Evolutionary conservation across 2,888 invertebrate species (phyloP), one percentile per base, ranked within the genome.

Genomic region (Morpho deidamia): DNA sequence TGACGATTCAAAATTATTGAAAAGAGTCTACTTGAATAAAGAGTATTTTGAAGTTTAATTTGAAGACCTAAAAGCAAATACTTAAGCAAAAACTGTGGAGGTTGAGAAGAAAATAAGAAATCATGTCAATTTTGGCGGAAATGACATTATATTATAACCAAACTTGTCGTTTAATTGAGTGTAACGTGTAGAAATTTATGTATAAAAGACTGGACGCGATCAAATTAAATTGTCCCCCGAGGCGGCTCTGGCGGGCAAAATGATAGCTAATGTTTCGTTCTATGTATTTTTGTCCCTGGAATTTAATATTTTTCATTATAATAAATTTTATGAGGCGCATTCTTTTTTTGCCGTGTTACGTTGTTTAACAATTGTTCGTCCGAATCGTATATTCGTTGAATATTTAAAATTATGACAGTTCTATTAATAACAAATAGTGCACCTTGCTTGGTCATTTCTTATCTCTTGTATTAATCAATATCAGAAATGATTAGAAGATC

Each of bases 301-400:
- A 84, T 85, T 83, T 84, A 79, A 85, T 83, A 83, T 82, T 83
- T 84, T 83, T 74, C 83, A 81, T 83, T 79, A 81, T 71, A 74
- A 71, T 23, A 71, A 78, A 75, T 80, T 83, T 84, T 81, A 83
- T 78, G 82, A 71, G 72, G 61, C 70, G 64, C 72, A 74, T 72
- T 83, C 81, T 84, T 83, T 81, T 81, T 72, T 53, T 54, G 51
- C 65, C 70, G 69, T 76, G 80, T 83, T 84, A 81, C 81, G 81
- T 76, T 82, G 76, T 81, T 83, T 79, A 84, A 80, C 77, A 76
- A 68, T 54, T 45, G 55, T 57, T 57, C 46, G 42, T 43, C 40
- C 38, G 47, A 49, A 38, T 48, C 49, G 42, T 50, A 39, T 50
- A 50, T 56, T 53, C 38, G 42, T 9, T 49, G 56, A 53, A 53